Evolutionary conservation across 2,113 vertebrate species (phyloP).

Genomic region (Pelmatolapia mariae): DNA sequence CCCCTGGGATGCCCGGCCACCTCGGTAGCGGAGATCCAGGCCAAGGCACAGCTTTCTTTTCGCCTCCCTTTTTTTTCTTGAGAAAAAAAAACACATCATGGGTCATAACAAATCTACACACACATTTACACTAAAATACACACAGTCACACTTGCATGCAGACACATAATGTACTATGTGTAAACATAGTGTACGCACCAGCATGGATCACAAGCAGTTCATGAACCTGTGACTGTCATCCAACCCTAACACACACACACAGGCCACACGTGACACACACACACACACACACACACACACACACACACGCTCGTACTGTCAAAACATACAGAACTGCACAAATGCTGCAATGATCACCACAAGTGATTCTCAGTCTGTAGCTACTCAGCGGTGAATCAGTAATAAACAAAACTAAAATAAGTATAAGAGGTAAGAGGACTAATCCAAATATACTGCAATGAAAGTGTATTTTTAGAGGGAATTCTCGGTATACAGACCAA

Average conservation of each 20-base stretch:
- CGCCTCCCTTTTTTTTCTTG: not conserved
- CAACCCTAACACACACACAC: conserved; percentile 41
- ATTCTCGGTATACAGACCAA: not conserved
- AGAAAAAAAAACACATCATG: not conserved
- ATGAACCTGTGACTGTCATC: conserved; percentile 45
- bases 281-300: conserved; percentile 36
- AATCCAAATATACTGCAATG: not conserved
- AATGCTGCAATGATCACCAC: conserved; percentile 9
- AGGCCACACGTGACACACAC: conserved; percentile 27
- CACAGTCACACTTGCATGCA: not conserved
- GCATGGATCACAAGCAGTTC: conserved; percentile 49
- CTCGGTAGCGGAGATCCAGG: not conserved
- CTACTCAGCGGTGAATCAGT: not conserved
- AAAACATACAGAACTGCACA: conserved; percentile 57
- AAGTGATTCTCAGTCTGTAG: not conserved
- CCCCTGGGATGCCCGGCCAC: conserved; percentile 14
- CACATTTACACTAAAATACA: conserved; percentile 7
- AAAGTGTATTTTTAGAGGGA: not conserved
- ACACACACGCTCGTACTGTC: conserved; percentile 16
- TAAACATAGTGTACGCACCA: conserved; percentile 53
- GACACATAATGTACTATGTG: conserved; percentile 19
- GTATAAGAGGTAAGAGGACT: not conserved
- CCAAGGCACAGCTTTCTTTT: not conserved
- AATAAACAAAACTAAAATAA: not conserved
- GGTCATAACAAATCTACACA: conserved; percentile 25